Evolutionary conservation across 2,113 vertebrate genomes (phyloP).

Genomic region (Pedetes capensis): DNA sequence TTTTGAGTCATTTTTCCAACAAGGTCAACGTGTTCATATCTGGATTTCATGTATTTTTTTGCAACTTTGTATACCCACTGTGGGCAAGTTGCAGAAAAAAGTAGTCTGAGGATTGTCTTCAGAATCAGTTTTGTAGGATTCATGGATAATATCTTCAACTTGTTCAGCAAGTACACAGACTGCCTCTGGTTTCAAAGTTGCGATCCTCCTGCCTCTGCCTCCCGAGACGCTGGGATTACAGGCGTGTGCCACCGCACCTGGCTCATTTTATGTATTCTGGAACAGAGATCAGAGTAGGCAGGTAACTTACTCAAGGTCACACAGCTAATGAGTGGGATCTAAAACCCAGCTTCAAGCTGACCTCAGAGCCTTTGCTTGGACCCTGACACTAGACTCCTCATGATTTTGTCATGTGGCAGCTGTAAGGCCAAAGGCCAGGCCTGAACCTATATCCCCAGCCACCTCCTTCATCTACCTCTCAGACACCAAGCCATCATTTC

Average conservation of each 20-base stretch:
- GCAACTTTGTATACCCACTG: slow-evolving; percentile 93
- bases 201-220: no score
- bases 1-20: slow-evolving; percentile 93
- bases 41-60: slow-evolving; percentile 91
- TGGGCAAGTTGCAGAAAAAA: slow-evolving; percentile 78
- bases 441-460: not conserved
- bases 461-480: not conserved
- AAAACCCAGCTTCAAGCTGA: not conserved
- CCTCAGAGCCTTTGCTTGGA: not conserved
- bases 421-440: no score
- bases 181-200: no score
- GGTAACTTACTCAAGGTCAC: not conserved
- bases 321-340: not conserved
- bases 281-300: not conserved
- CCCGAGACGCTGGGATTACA: no score
- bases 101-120: not conserved
- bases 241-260: no score
- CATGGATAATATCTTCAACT: no score
- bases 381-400: not conserved
- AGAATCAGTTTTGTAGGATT: no score
- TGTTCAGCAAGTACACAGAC: no score
- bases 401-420: not conserved
- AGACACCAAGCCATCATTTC: not conserved
- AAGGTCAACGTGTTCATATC: slow-evolving; percentile 90
- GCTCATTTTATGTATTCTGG: not conserved